Conservation (phyloP, 2,797 vertebrate genomes). For the Falco berigora region DNA sequence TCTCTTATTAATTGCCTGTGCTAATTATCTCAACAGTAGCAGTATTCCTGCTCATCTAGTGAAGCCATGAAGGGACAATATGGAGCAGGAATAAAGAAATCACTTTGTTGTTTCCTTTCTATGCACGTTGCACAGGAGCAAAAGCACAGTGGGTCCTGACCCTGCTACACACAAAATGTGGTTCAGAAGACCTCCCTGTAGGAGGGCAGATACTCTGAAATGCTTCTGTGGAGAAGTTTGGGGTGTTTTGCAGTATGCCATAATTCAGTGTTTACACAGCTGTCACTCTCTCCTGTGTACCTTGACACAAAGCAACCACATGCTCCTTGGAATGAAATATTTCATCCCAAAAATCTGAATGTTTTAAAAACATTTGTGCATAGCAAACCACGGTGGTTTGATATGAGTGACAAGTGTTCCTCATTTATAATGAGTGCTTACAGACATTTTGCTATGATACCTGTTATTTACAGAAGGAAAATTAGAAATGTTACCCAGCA, state of each 20-base stretch:
- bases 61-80: neutral
- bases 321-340: neutral
- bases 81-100: neutral
- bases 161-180: neutral
- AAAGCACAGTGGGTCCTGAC: neutral
- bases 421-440: neutral
- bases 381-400: neutral
- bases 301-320: neutral
- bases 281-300: neutral
- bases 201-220: neutral
- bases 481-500: neutral
- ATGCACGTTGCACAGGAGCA: neutral
- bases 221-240: neutral
- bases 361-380: neutral
- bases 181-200: neutral
- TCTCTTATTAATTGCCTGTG: constrained; percentile 21
- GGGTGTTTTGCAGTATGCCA: neutral
- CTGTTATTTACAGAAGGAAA: neutral
- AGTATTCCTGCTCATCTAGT: neutral
- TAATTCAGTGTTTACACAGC: neutral
- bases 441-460: neutral
- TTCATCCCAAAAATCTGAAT: neutral
- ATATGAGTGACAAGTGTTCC: neutral
- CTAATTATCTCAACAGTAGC: constrained; percentile 7
- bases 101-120: neutral